These are phyloP conservation scores for Meloidogyne exigua DNA, from an alignment of 1,140 invertebrate genomes.

Conservation along the genomic window DNA sequence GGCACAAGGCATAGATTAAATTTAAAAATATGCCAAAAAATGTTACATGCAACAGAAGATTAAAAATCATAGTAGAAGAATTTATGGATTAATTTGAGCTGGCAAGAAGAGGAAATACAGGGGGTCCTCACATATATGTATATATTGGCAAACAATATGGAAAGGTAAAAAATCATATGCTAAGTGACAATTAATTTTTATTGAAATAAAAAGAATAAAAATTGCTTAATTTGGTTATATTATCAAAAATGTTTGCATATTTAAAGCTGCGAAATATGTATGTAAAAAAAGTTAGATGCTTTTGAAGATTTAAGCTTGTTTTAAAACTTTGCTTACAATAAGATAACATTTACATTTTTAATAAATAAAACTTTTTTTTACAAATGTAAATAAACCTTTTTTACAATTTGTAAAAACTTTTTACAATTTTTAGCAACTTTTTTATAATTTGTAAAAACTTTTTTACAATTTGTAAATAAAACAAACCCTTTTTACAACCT, in stretches of 20 bases:
- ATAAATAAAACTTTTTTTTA: too few relatives aligned
- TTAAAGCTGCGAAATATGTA: neutral
- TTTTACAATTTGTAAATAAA: constrained; percentile 2
- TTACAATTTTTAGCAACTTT: neutral
- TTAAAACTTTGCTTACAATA: too few relatives aligned
- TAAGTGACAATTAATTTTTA: neutral
- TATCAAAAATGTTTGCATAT: neutral
- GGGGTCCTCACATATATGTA: too few relatives aligned
- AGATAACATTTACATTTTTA: too few relatives aligned
- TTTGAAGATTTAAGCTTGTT: neutral
- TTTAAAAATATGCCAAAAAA: neutral
- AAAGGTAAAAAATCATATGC: neutral
- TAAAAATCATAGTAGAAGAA: neutral
- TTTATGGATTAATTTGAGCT: neutral
- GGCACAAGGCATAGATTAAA: neutral
- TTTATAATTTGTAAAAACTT: neutral
- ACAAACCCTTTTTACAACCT: neutral
- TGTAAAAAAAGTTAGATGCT: neutral
- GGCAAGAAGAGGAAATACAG: neutral
- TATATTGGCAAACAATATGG: neutral
- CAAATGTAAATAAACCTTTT: neutral
- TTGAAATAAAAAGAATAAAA: neutral
- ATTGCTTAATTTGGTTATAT: neutral
- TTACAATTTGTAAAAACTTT: neutral
- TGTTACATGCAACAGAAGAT: neutral